phyloP scores from a whole-genome alignment of 2,797 vertebrate species.

The Spinibarbus caldwelli region DNA sequence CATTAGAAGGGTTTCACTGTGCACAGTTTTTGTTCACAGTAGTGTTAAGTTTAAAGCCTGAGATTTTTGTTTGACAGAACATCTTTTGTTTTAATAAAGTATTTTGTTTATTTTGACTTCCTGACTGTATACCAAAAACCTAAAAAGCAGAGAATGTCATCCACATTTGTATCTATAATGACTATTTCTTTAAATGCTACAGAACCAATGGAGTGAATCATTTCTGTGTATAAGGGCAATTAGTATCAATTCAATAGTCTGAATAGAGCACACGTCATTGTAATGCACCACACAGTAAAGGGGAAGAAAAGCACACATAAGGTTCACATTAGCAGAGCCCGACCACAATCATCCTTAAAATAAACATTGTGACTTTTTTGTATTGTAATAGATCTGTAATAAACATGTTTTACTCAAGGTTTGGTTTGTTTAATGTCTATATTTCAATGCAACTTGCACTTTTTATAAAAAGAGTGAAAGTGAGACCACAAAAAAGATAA shows the following conservation, averaged over 20 bases:
- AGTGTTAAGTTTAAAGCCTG: conserved; percentile 5
- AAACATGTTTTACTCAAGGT: conserved; percentile 65
- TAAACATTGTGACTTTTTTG: conserved; percentile 66
- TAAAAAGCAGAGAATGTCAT: conserved; percentile 6
- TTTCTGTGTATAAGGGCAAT: conserved; percentile 2
- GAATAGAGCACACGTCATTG: conserved; percentile 20
- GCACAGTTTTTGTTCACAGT: conserved; percentile 58
- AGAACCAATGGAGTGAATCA: neutral
- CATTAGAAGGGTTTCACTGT: conserved; percentile 61
- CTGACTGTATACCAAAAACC: conserved; percentile 30
- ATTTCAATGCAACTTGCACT: neutral
- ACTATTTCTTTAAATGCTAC: conserved; percentile 17
- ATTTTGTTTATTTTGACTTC: conserved; percentile 2
- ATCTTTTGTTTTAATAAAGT: conserved; percentile 1
- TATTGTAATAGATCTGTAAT: conserved; percentile 76
- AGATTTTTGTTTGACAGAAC: neutral
- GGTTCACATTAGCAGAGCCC: conserved; percentile 48
- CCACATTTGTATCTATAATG: neutral
- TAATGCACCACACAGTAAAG: conserved; percentile 26
- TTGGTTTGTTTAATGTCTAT: conserved; percentile 41
- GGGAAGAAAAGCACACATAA: conserved; percentile 25
- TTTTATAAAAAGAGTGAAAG: no score
- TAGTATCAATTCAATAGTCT: conserved; percentile 7
- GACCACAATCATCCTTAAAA: conserved; percentile 62
- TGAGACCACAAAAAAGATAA: neutral